A percentile compares a stretch with the other conserved stretches of the same genome.
These are phyloP conservation scores for Abrostola tripartita DNA, from an alignment of 2,888 invertebrate genomes.

Conservation along the genomic window DNA sequence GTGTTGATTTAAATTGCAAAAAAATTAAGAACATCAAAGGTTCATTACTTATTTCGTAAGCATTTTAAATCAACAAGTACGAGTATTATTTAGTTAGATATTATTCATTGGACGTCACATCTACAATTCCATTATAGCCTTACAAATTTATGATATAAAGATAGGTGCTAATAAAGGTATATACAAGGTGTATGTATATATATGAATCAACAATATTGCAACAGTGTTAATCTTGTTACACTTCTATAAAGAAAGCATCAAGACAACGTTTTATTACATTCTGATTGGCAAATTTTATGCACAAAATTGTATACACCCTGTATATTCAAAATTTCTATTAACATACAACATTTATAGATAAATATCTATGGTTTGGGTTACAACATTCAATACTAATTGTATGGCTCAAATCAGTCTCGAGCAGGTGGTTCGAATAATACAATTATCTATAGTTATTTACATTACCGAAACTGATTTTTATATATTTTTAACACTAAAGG, in stretches of 20 bases:
- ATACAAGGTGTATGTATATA: conserved; percentile 57
- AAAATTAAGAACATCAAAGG: not conserved
- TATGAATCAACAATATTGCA: conserved; percentile 8
- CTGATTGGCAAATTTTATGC: conserved; percentile 8
- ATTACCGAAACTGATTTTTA: conserved; percentile 72
- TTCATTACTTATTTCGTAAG: not conserved
- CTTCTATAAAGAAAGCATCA: conserved; percentile 24
- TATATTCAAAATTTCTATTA: conserved; percentile 48
- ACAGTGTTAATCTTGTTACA: not conserved
- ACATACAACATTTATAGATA: conserved; percentile 53
- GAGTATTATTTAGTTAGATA: conserved; percentile 49
- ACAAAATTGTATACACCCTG: conserved; percentile 49
- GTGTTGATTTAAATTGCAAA: conserved; percentile 29
- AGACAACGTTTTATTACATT: conserved; percentile 8
- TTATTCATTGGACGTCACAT: conserved; percentile 68
- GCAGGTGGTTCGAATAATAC: conserved; percentile 68
- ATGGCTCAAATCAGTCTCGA: conserved; percentile 84
- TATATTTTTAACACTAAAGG: conserved; percentile 54
- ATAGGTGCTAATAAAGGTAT: conserved; percentile 45
- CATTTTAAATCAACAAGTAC: conserved; percentile 34
- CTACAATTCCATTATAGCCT: conserved; percentile 65
- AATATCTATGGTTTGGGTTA: conserved; percentile 41
- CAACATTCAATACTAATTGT: conserved; percentile 66
- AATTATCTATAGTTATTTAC: conserved; percentile 69
- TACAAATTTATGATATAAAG: conserved; percentile 42